Conservation (phyloP, 2,797 vertebrate species). For the Babyrousa celebensis region DNA sequence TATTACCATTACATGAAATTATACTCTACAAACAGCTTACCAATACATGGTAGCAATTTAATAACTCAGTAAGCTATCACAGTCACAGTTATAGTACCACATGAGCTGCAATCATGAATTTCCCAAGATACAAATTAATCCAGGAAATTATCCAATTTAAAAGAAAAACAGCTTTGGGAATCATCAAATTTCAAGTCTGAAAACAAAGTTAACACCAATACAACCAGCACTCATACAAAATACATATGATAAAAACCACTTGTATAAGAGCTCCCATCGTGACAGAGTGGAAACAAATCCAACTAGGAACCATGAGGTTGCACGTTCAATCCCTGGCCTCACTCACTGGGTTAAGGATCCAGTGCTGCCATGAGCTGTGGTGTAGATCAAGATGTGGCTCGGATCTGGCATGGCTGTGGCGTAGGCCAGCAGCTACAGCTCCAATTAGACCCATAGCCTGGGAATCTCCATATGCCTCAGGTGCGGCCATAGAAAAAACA, state of each 20-base stretch:
- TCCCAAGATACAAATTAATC: conserved; percentile 50
- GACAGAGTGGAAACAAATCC: neutral
- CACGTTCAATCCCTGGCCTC: too few relatives aligned
- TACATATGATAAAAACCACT: neutral
- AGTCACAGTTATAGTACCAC: neutral
- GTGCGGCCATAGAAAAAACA: neutral
- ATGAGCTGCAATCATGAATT: conserved; percentile 2
- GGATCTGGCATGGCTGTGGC: too few relatives aligned
- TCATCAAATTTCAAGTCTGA: conserved; percentile 54
- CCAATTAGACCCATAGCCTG: too few relatives aligned
- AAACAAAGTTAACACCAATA: conserved; percentile 37
- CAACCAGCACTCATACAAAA: conserved; percentile 5
- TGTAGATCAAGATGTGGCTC: too few relatives aligned
- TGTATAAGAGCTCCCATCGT: neutral
- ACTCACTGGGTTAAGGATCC: too few relatives aligned
- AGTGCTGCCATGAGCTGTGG: too few relatives aligned
- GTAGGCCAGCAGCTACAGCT: too few relatives aligned
- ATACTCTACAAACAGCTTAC: conserved; percentile 16
- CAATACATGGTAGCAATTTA: conserved; percentile 24
- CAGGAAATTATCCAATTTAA: conserved; percentile 60
- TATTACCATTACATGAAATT: conserved; percentile 46
- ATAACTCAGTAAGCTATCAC: conserved; percentile 10
- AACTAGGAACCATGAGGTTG: too few relatives aligned
- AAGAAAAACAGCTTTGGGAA: neutral
- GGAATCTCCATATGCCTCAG: too few relatives aligned